Evolutionary conservation across 2,797 vertebrate species (phyloP), one percentile per base, ranked within the genome.

Genomic region (Helarctos malayanus): DNA sequence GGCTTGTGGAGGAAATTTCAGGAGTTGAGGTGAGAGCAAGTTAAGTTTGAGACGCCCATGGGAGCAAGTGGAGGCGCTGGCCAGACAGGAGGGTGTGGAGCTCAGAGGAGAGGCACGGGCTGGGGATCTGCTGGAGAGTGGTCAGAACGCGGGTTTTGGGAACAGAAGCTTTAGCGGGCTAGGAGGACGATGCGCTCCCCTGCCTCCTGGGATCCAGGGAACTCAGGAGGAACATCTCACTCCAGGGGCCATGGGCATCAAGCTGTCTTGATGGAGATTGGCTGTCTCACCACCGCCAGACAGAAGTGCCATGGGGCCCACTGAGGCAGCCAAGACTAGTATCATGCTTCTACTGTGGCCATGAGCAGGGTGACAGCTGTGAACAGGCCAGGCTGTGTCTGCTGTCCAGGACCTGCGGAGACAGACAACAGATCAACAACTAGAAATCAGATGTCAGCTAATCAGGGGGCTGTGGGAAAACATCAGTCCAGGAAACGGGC

Each of bases 221-320:
- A 6, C 83, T 47, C 35, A 81, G 65, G 65, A 85, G 41, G 75
- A 14, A 63, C 19, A 19, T 27, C 54, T 12, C 15, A 27, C 9
- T 52, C 25, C 25, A 7, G 13, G 35, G 71, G 52, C 27, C 0
- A 0, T 9, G 29, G 54, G 41, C 35, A 54, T 80, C 78, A 18
- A 23, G 56, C 68, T 84, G 35, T 41, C 41, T 41, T 41, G 41
- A 41, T 41, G 6, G 41, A 32, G 21, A 21, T n/a, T 1, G 10
- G 27, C 38, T 8, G 3, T 18, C 23, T 95, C 27, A 32, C 65
- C 15, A 63, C 49, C n/a, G 14, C 54, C 0, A 11, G 59, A 45
- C 0, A 14, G 65, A 78, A 69, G 41, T 27, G 57, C 76, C 23
- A 0, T 1, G 2, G 56, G 15, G 14, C 63, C 38, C 25, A 1